phyloP scores from a whole-genome alignment of 2,113 vertebrate genomes.

The Sorex araneus region DNA sequence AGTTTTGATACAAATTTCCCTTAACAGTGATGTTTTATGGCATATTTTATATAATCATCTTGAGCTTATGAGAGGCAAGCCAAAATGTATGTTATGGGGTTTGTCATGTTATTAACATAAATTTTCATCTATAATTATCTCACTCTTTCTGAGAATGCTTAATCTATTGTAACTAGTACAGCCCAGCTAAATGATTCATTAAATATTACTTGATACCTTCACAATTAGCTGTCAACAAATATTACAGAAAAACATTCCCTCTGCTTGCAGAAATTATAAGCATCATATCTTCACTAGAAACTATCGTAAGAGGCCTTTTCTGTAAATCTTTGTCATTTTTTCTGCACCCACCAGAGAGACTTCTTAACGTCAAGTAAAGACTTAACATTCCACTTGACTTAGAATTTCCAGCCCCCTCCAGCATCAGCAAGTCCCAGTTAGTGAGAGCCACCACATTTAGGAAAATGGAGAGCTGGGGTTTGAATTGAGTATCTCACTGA shows the following conservation, averaged over 20 bases:
- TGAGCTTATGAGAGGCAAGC: not conserved
- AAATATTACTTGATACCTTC: not conserved
- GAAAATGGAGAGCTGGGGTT: not conserved
- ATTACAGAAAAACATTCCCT: not conserved
- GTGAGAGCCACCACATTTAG: not conserved
- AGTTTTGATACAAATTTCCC: not conserved
- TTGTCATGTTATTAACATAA: too few species aligned
- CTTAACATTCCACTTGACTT: not conserved
- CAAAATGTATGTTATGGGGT: not conserved
- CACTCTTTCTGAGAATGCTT: not conserved
- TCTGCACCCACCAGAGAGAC: not conserved
- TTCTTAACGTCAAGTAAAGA: not conserved
- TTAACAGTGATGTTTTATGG: not conserved
- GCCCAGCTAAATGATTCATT: not conserved
- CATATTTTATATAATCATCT: not conserved
- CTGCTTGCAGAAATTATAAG: not conserved
- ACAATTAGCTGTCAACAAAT: not conserved
- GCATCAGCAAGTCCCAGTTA: not conserved
- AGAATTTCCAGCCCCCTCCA: not conserved
- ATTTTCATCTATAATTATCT: too few species aligned
- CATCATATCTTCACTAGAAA: not conserved
- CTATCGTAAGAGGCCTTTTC: not conserved
- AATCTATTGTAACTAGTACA: not conserved
- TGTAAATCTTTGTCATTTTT: not conserved
- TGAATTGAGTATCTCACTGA: too few species aligned